These are phyloP conservation scores for Syrrhaptes paradoxus DNA, from an alignment of 2,113 vertebrate genomes.

Conservation along the genomic window DNA sequence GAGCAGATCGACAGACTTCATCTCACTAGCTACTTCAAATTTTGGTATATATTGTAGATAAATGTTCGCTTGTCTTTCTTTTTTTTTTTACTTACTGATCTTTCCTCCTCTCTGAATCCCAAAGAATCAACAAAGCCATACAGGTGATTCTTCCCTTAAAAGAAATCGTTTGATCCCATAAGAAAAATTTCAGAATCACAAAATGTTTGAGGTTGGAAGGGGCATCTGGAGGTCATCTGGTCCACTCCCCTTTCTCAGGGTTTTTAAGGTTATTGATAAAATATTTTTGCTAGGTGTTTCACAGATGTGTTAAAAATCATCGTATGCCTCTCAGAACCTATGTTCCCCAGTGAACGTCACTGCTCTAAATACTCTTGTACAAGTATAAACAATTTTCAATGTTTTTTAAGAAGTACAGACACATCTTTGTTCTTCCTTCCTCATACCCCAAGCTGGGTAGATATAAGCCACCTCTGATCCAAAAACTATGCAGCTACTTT, in stretches of 20 bases:
- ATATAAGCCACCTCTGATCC: not conserved
- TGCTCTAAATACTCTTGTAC: not conserved
- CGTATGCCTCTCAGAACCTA: not conserved
- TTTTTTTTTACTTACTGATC: not conserved
- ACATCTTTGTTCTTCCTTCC: not conserved
- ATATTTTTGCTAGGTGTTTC: not conserved
- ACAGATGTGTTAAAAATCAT: not conserved
- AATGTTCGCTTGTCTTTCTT: not conserved
- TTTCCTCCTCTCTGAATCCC: not conserved
- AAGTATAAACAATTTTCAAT: not conserved
- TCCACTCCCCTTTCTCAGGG: not conserved
- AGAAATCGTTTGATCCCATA: not conserved
- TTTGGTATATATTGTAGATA: not conserved
- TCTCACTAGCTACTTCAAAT: not conserved
- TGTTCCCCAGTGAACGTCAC: not conserved
- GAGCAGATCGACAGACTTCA: not conserved
- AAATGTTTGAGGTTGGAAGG: not conserved
- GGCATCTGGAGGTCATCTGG: not conserved
- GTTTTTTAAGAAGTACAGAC: not conserved
- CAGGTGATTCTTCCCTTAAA: not conserved
- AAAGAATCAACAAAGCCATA: not conserved
- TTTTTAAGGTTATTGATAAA: not conserved
- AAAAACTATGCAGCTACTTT: not conserved
- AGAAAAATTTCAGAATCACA: not conserved
- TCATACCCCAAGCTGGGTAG: not conserved